Percentiles rank a stretch among this genome's conserved stretches.
Evolutionary conservation across 2,113 vertebrate species (phyloP).

Genomic region (Dasyprocta punctata): DNA sequence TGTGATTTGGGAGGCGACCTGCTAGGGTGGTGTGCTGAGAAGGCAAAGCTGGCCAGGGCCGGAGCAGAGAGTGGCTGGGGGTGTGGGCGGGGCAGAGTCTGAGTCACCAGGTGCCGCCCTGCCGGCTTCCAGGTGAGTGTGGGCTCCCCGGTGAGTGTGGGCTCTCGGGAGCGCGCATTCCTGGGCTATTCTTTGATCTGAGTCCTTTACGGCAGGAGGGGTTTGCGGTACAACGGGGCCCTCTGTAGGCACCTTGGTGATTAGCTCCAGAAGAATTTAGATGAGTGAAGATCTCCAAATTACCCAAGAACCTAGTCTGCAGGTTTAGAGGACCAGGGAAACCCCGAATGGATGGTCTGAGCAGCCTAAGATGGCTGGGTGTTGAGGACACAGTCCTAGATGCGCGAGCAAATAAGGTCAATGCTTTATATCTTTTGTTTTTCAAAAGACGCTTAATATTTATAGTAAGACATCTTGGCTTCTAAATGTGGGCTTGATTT

Average conservation of each 20-base stretch:
- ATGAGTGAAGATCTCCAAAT: neutral
- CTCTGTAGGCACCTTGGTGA: slow-evolving; percentile 30
- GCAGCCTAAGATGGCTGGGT: neutral
- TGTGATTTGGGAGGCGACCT: neutral
- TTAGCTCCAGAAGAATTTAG: neutral
- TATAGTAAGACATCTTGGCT: neutral
- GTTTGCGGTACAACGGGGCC: slow-evolving; percentile 53
- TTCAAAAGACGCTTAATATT: neutral
- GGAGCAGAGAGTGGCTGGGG: slow-evolving; percentile 30
- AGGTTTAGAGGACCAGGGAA: neutral
- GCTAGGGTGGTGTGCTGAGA: neutral
- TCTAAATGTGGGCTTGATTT: slow-evolving; percentile 21
- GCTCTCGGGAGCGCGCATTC: slow-evolving; percentile 47
- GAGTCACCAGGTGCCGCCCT: slow-evolving; percentile 22
- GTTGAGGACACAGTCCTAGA: neutral
- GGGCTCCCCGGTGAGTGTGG: slow-evolving; percentile 1
- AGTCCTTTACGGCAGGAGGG: neutral
- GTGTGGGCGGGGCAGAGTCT: slow-evolving; percentile 21
- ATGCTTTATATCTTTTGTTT: neutral
- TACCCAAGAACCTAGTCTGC: neutral
- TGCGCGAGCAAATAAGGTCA: neutral
- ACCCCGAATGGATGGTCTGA: neutral
- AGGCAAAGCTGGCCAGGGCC: neutral
- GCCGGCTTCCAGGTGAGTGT: slow-evolving; percentile 46
- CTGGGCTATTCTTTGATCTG: neutral